Evolutionary conservation across 1,140 invertebrate species (phyloP).

Genomic region (Drosophila kepulauana): DNA sequence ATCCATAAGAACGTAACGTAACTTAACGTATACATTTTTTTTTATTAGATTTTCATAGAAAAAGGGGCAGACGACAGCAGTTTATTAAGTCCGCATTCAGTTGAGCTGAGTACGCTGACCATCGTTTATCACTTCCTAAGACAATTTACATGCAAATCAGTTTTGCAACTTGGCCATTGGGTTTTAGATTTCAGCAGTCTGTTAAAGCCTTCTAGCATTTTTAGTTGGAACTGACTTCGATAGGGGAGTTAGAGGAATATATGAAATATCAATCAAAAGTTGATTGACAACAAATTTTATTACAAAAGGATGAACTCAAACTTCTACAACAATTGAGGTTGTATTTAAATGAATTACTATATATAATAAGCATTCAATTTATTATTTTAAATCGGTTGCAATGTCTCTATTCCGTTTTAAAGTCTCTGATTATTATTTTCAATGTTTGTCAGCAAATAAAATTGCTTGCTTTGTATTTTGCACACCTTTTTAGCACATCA

Average conservation of each 20-base stretch:
- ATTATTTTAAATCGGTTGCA: background rate
- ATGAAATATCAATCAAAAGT: background rate
- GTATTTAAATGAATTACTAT: background rate
- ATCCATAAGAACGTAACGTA: conserved; percentile 45
- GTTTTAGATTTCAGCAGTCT: conserved; percentile 7
- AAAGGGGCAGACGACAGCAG: conserved; percentile 52
- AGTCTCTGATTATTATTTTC: background rate
- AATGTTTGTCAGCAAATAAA: background rate
- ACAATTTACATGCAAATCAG: conserved; percentile 82
- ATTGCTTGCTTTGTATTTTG: conserved; percentile 12
- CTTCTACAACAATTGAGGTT: background rate
- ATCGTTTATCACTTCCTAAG: conserved; percentile 79
- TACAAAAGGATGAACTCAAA: background rate
- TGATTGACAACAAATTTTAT: conserved; percentile 9
- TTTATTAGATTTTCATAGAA: conserved; percentile 79
- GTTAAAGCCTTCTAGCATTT: background rate
- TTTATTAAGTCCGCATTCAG: conserved; percentile 36
- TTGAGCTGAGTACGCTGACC: conserved; percentile 28
- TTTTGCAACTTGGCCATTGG: conserved; percentile 22
- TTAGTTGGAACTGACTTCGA: conserved; percentile 15
- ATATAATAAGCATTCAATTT: background rate
- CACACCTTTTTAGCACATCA: conserved; percentile 41
- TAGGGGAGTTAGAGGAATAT: background rate
- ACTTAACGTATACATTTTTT: conserved; percentile 19
- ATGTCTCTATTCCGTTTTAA: background rate